Base-by-base conservation (phyloP, 2,113 vertebrate species). In the Motacilla alba region DNA sequence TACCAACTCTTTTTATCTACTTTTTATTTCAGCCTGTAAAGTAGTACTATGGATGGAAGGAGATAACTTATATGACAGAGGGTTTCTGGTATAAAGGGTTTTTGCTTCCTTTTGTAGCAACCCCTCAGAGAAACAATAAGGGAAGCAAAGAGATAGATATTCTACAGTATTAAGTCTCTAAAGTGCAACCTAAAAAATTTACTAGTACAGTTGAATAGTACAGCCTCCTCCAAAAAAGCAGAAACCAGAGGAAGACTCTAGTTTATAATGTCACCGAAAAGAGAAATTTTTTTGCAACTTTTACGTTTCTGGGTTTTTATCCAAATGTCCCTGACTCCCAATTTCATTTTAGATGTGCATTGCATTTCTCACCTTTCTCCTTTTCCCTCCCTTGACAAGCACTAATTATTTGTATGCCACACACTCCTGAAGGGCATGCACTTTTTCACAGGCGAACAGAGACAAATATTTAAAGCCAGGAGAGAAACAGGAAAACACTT, bases 51-150 rank as follows among this genome's bases (percentile, higher is more conserved):
- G n/a, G 74, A 73, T 75, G 27, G 87, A 94, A 94, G 44, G n/a
- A 87, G 31, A 89, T 80, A 86, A 93, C 41, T 79, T 59, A 92
- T 73, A 87, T 76, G 74, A 87, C n/a, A 82, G 26, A 89, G 31
- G 28, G 31, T 33, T 78, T 47, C 74, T 62, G 44, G 13, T 39
- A 80, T 30, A 85, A 92, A 92, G 62, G 9, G 11, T 3, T 93
- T 93, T 75, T 68, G 46, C 37, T 87, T 95, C 16, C 33, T 94
- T 87, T 87, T 83, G 81, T 77, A 91, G 75, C 30, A 94, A 50
- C 15, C 43, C 81, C 49, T 93, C 59, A 88, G 78, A 97, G 84
- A 93, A 94, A 95, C 84, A 95, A 70, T 69, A 93, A 90, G 47
- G 17, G 76, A 93, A 90, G 35, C 50, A 90, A 78, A 92, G 83